Evolutionary conservation across 2,113 vertebrate genomes (phyloP).

Genomic region (Agapornis roseicollis): DNA sequence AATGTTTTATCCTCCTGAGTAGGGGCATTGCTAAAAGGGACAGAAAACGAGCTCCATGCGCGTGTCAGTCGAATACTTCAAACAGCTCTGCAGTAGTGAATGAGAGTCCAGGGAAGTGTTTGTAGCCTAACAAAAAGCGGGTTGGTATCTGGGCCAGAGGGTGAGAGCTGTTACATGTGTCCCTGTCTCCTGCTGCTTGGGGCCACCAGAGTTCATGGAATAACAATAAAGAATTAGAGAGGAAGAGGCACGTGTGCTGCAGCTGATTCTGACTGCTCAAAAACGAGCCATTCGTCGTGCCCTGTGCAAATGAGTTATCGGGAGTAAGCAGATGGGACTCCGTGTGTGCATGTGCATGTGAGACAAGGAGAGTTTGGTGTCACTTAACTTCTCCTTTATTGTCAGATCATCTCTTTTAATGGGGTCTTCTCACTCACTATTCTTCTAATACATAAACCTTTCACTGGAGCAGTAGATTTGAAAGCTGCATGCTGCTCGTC

Average conservation of each 20-base stretch:
- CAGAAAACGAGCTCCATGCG: background rate
- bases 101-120: slow-evolving; percentile 58
- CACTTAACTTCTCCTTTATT: slow-evolving; percentile 56
- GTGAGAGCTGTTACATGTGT: slow-evolving; percentile 79
- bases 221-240: slow-evolving; percentile 73
- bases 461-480: background rate
- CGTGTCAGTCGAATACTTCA: background rate
- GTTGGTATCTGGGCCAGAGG: slow-evolving; percentile 70
- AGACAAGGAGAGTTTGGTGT: slow-evolving; percentile 8
- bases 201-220: slow-evolving; percentile 60
- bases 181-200: slow-evolving; percentile 71
- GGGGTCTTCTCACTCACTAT: background rate
- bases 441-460: background rate
- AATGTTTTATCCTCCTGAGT: background rate
- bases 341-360: slow-evolving; percentile 1
- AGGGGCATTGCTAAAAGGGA: slow-evolving; percentile 11
- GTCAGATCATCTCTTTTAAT: background rate
- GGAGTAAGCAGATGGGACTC: slow-evolving; percentile 46
- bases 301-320: slow-evolving; percentile 62
- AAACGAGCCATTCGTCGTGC: slow-evolving; percentile 69
- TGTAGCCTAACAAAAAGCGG: background rate
- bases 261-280: slow-evolving; percentile 73
- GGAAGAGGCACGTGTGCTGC: slow-evolving; percentile 66
- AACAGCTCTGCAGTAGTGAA: background rate
- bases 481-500: background rate